These are phyloP conservation scores for Squalus acanthias DNA, from an alignment of 2,797 vertebrate species.

Conservation along the genomic window DNA sequence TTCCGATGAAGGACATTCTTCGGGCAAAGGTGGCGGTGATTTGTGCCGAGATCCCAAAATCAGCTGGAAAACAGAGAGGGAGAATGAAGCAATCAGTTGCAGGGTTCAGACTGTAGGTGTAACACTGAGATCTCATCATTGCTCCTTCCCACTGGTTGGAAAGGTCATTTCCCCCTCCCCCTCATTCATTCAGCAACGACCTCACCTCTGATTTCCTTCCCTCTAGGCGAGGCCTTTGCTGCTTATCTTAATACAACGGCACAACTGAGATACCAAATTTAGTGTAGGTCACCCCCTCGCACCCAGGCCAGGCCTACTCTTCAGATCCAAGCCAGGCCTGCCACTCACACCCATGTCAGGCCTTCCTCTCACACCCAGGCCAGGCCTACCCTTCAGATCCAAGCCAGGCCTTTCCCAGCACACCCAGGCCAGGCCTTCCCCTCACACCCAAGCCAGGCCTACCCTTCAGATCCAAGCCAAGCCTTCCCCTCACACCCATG, in stretches of 20 bases:
- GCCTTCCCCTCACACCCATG: no score
- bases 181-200: neutral
- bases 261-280: neutral
- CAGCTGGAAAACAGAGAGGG: conserved; percentile 58
- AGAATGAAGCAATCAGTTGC: neutral
- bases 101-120: neutral
- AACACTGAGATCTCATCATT: neutral
- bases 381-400: neutral
- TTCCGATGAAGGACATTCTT: conserved; percentile 85
- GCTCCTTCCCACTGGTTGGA: no score
- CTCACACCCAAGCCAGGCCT: no score
- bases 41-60: conserved; percentile 87
- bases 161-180: neutral
- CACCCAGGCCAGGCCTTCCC: no score
- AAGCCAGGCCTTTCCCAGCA: no score
- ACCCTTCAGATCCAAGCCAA: no score
- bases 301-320: neutral
- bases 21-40: conserved; percentile 81
- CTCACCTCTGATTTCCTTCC: no score
- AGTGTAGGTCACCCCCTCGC: neutral
- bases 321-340: no score
- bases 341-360: no score
- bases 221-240: neutral
- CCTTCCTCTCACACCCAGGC: neutral
- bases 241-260: neutral